Percentiles rank a stretch among this genome's conserved stretches.
phyloP scores from a whole-genome alignment of 1,140 invertebrate species.

The Holcopasites calliopsidis region DNA sequence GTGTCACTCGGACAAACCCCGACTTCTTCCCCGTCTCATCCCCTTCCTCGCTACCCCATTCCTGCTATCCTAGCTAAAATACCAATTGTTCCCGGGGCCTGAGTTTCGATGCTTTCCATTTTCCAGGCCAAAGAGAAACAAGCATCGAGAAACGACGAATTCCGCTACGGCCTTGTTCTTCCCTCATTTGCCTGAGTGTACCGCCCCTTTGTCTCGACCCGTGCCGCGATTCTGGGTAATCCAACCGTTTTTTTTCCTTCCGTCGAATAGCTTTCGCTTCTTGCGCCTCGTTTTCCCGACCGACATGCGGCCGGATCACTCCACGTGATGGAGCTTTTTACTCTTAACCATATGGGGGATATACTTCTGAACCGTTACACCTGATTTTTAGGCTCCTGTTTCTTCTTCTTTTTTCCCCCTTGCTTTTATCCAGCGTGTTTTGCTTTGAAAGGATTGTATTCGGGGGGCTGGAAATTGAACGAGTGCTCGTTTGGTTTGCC shows the following conservation, averaged over 20 bases:
- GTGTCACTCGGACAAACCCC: constrained; percentile 35
- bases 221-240: constrained; percentile 7
- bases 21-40: not conserved
- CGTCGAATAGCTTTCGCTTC: not conserved
- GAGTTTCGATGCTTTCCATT: constrained; percentile 17
- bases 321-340: constrained; percentile 14
- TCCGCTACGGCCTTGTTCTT: constrained; percentile 27
- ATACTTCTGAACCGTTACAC: not conserved
- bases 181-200: constrained; percentile 42
- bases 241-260: constrained; percentile 15
- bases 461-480: too few relatives aligned
- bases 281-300: not conserved
- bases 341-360: not conserved
- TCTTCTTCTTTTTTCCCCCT: not conserved
- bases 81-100: constrained; percentile 24
- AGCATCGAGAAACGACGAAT: constrained; percentile 33
- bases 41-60: not conserved
- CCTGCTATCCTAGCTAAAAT: not conserved
- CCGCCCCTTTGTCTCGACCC: constrained; percentile 1
- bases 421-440: too few relatives aligned
- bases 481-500: too few relatives aligned
- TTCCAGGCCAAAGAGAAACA: constrained; percentile 24
- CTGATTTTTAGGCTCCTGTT: not conserved
- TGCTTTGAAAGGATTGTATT: too few relatives aligned
- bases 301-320: not conserved